phyloP scores from a whole-genome alignment of 2,797 vertebrate genomes.

The Acanthornis magna region DNA sequence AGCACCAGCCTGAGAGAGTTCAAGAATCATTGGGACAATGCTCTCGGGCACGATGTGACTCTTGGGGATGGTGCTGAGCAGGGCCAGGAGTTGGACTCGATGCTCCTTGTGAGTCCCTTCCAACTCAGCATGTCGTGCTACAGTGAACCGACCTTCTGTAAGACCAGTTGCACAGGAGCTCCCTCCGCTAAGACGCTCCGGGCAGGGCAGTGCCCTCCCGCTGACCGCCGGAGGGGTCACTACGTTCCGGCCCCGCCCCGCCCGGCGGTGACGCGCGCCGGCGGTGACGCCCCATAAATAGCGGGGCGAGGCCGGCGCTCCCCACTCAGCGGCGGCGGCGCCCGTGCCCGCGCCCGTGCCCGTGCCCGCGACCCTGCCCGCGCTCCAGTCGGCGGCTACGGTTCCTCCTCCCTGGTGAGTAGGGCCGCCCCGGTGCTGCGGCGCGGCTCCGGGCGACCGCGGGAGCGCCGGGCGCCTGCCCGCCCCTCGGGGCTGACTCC shows the following conservation, averaged over 20 bases:
- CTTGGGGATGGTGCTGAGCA: neutral
- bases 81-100: too few relatives aligned
- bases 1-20: neutral
- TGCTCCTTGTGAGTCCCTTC: too few relatives aligned
- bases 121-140: rapidly evolving
- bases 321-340: rapidly evolving
- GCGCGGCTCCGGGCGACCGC: too few relatives aligned
- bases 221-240: neutral
- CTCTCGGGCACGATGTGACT: neutral
- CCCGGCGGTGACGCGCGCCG: neutral
- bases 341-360: neutral
- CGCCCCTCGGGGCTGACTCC: neutral
- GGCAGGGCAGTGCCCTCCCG: rapidly evolving
- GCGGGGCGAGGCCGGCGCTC: neutral
- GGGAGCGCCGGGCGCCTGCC: too few relatives aligned
- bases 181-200: rapidly evolving
- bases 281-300: conserved; percentile 4
- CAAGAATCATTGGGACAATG: rapidly evolving
- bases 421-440: neutral
- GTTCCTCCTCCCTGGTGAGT: neutral
- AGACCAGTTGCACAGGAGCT: rapidly evolving
- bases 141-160: rapidly evolving
- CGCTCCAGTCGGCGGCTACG: neutral
- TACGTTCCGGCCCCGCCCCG: neutral
- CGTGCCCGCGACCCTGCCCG: neutral